phyloP scores from a whole-genome alignment of 1,140 invertebrate species.

The Aphis craccivora region DNA sequence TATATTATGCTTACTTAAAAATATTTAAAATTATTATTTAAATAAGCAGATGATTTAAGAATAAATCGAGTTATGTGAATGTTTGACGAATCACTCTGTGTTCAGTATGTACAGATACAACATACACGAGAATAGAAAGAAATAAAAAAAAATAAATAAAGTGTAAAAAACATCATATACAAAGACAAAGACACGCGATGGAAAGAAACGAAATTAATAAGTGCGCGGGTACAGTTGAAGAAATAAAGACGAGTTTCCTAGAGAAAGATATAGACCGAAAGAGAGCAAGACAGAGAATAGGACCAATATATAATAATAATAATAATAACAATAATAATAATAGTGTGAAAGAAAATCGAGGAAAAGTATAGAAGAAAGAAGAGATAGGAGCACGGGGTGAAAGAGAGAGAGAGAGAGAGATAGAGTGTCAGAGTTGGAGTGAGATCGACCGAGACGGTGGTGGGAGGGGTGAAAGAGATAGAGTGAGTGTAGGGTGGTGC shows the following conservation, averaged over 20 bases:
- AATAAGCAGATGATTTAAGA: neutral
- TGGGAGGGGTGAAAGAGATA: too few species aligned
- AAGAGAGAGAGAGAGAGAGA: too few species aligned
- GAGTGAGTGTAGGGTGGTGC: too few species aligned
- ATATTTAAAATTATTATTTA: neutral
- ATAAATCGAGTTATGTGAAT: neutral
- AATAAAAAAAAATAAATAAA: neutral
- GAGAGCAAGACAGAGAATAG: neutral
- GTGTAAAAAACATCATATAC: neutral
- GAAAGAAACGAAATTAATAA: constrained; percentile 4
- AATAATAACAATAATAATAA: neutral
- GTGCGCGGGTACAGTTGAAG: neutral
- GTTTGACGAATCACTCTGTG: neutral
- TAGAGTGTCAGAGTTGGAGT: neutral
- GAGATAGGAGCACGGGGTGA: neutral
- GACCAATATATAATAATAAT: neutral
- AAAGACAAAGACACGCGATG: neutral
- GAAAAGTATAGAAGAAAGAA: neutral
- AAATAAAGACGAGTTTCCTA: neutral
- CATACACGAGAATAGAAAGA: neutral
- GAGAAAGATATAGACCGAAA: too few species aligned
- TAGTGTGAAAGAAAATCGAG: constrained; percentile 7
- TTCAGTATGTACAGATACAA: neutral
- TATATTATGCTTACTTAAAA: neutral
- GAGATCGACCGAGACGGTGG: neutral